A percentile compares a stretch with the other conserved stretches of the same genome.
Evolutionary conservation across 2,113 vertebrate genomes (phyloP).

Genomic region (Bothrops jararaca): DNA sequence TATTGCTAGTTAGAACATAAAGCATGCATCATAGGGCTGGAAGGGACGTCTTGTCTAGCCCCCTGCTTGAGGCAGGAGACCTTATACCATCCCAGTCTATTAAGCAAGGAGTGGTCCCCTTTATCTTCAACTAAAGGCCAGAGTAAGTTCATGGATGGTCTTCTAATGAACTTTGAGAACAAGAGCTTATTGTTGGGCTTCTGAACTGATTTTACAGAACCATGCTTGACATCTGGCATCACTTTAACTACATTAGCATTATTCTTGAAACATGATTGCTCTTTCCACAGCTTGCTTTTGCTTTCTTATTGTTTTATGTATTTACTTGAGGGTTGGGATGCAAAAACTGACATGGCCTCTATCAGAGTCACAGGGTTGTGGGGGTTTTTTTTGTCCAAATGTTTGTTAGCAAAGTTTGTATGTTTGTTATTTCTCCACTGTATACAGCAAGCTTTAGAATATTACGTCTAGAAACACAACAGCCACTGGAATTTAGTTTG

Average conservation of each 20-base stretch:
- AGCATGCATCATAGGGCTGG: background rate
- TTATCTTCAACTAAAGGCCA: background rate
- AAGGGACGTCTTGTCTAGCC: background rate
- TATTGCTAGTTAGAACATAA: background rate
- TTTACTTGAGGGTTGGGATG: background rate
- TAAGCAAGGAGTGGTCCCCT: background rate
- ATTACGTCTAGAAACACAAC: background rate
- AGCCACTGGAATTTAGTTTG: background rate
- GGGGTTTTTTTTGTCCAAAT: background rate
- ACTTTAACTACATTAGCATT: background rate
- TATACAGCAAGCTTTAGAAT: background rate
- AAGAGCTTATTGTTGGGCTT: background rate
- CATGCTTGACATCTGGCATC: background rate
- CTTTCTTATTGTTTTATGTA: background rate
- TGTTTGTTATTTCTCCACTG: background rate
- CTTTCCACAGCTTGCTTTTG: background rate
- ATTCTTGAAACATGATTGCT: background rate
- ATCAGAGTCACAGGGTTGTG: background rate
- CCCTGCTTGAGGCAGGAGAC: background rate
- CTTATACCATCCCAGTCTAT: background rate
- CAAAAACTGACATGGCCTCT: background rate
- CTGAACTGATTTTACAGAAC: background rate
- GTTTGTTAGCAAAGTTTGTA: background rate
- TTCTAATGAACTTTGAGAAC: background rate
- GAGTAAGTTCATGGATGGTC: background rate